phyloP scores from a whole-genome alignment of 2,888 invertebrate species.

The Drosophila meridiana region DNA sequence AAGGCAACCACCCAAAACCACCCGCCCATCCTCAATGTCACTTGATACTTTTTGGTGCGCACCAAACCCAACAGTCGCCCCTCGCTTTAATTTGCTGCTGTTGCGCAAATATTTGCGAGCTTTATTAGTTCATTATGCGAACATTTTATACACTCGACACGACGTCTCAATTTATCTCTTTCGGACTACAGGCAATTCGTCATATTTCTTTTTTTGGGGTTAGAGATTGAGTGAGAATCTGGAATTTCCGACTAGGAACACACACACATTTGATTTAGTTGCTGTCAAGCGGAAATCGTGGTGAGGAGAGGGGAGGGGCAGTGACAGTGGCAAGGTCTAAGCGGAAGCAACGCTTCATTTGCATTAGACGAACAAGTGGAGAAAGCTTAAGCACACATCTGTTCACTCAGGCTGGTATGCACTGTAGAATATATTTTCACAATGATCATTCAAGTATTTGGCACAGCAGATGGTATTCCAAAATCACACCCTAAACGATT shows the following conservation, averaged over 20 bases:
- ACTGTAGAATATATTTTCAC: constrained; percentile 22
- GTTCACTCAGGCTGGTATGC: not conserved
- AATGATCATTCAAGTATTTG: constrained; percentile 30
- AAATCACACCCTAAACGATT: constrained; percentile 40
- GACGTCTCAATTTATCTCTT: constrained; percentile 13
- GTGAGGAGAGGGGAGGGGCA: not conserved
- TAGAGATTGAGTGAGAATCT: constrained; percentile 5
- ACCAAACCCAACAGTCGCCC: constrained; percentile 23
- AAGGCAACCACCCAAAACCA: constrained; percentile 33
- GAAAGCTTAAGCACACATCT: constrained; percentile 33
- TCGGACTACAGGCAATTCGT: constrained; percentile 48
- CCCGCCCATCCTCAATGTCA: constrained; percentile 32
- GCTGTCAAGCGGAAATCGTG: constrained; percentile 40
- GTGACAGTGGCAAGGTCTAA: not conserved
- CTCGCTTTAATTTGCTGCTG: constrained; percentile 35
- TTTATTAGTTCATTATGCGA: constrained; percentile 69
- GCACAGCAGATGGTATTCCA: constrained; percentile 48
- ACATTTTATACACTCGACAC: constrained; percentile 49
- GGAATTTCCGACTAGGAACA: constrained; percentile 42
- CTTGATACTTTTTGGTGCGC: constrained; percentile 58
- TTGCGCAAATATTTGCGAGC: constrained; percentile 71
- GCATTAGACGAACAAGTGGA: constrained; percentile 36
- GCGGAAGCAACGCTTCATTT: constrained; percentile 32
- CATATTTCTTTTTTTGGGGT: constrained; percentile 30
- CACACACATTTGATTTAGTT: constrained; percentile 56